A percentile compares a stretch with the other conserved stretches of the same genome.
These are phyloP conservation scores for Microtus pennsylvanicus DNA, from an alignment of 2,113 vertebrate genomes.

Conservation along the genomic window DNA sequence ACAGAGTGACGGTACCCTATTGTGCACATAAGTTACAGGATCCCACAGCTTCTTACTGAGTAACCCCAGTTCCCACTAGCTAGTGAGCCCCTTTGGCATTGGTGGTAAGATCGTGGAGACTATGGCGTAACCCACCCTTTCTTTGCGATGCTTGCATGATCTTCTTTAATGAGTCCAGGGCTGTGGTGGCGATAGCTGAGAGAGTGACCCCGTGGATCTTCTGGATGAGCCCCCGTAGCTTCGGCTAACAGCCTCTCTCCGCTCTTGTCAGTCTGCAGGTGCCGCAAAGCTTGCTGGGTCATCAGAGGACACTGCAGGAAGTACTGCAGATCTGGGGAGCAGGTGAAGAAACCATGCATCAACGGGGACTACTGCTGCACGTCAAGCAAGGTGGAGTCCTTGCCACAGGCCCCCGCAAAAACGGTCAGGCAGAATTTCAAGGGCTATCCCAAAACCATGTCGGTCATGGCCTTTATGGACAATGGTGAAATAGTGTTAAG, in stretches of 20 bases:
- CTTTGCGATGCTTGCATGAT: background rate
- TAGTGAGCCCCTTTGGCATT: background rate
- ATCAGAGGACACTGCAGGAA: slow-evolving; percentile 58
- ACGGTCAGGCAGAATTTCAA: background rate
- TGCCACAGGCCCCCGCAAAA: background rate
- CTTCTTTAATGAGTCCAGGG: background rate
- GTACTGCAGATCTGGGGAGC: slow-evolving; percentile 48
- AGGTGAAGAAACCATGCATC: slow-evolving; percentile 50
- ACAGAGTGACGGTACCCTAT: background rate
- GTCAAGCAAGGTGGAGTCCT: background rate
- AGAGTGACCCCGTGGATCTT: background rate
- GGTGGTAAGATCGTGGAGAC: background rate
- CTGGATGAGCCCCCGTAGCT: background rate
- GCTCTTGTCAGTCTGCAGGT: slow-evolving; percentile 40
- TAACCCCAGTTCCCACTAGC: background rate
- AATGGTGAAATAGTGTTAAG: background rate
- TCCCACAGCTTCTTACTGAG: background rate
- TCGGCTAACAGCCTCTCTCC: background rate
- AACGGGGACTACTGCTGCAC: slow-evolving; percentile 41
- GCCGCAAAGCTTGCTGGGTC: slow-evolving; percentile 48
- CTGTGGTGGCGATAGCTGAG: background rate
- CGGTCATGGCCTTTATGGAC: fast-evolving
- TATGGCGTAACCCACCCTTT: background rate
- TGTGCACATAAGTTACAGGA: background rate
- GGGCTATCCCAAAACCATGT: background rate